Percentiles rank a stretch among this genome's conserved stretches.
phyloP scores from a whole-genome alignment of 92 coral and sea anemone species.

The Zoanthus sansibaricus region DNA sequence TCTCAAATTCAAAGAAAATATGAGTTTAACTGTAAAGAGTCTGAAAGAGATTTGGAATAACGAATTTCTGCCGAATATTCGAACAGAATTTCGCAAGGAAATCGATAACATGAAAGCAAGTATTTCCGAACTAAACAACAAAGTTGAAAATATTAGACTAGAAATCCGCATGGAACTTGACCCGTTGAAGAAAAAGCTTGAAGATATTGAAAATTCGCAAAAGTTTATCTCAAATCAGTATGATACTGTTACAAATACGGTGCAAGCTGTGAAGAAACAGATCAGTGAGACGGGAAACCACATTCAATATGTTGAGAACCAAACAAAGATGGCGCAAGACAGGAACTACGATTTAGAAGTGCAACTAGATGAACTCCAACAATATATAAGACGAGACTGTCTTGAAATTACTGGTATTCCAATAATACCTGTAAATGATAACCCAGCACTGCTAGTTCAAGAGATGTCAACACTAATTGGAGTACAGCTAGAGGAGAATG shows the following conservation, averaged over 20 bases:
- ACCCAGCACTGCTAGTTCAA: slow-evolving; percentile 33
- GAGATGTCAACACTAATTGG: slow-evolving; percentile 46
- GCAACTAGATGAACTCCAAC: slow-evolving; percentile 49
- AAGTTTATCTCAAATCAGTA: not conserved
- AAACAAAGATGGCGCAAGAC: slow-evolving; percentile 11
- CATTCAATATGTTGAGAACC: slow-evolving; percentile 6
- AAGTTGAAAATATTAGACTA: slow-evolving; percentile 15
- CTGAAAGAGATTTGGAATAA: slow-evolving; percentile 31
- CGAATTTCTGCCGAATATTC: slow-evolving; percentile 30
- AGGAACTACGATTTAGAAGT: slow-evolving; percentile 14
- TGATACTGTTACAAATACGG: not conserved
- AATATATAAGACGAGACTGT: slow-evolving; percentile 53
- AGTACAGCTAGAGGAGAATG: slow-evolving; percentile 40
- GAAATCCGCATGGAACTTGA: slow-evolving; percentile 24
- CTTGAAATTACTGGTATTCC: slow-evolving; percentile 66
- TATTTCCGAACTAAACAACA: slow-evolving; percentile 24
- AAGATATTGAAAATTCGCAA: not conserved
- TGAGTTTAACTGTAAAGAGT: slow-evolving; percentile 20
- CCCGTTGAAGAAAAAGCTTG: slow-evolving; percentile 16
- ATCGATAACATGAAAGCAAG: slow-evolving; percentile 16
- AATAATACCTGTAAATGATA: slow-evolving; percentile 37
- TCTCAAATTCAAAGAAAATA: slow-evolving; percentile 11
- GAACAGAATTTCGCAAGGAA: slow-evolving; percentile 11
- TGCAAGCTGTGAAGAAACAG: slow-evolving; percentile 19
- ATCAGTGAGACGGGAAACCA: not conserved